Evolutionary conservation across 2,888 invertebrate species (phyloP), one percentile per base, ranked within the genome.

Genomic region (Athalia circularis): DNA sequence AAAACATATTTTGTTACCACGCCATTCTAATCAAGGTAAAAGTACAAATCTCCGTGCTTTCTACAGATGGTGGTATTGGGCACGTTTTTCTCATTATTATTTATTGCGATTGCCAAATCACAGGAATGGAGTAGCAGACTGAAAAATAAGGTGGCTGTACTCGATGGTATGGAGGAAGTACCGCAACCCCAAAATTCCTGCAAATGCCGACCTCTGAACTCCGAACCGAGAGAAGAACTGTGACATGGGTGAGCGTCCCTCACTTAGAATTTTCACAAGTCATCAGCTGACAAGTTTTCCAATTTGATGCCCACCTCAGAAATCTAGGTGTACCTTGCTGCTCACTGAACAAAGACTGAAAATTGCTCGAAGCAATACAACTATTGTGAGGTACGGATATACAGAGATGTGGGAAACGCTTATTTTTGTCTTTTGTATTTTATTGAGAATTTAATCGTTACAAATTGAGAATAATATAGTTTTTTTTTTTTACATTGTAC

Each of bases 1-100:
- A 94, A 81, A 92, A 98, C 88, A 93, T 98, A 65, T 94, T 96
- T 88, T 98, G 98, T 88, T 98, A 98, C 88, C 95, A 98, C 90
- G 94, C 94, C 74, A 91, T 93, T 76, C 91, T 96, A 65, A 92
- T 96, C 80, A 90, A 93, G 88, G 94, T 94, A 87, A 88, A 54
- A 59, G 70, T 74, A 68, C 43, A 47, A 67, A 52, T 74, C 50
- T 29, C 29, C n/a, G n/a, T n/a, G n/a, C n/a, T 29, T 29, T 29
- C 29, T 29, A 29, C 29, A 29, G 29, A 29, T 29, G 29, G 0
- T 29, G 29, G 74, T 77, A 72, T 54, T 78, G 74, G 29, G 2
- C 29, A 29, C 2, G 29, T 2, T 29, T 29, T 29, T 29, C 29
- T 0, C 29, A 29, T 29, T 29, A 29, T 29, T 29, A 29, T 29